Conservation (phyloP, 2,113 vertebrate species). For the Haliaeetus leucogaster region DNA sequence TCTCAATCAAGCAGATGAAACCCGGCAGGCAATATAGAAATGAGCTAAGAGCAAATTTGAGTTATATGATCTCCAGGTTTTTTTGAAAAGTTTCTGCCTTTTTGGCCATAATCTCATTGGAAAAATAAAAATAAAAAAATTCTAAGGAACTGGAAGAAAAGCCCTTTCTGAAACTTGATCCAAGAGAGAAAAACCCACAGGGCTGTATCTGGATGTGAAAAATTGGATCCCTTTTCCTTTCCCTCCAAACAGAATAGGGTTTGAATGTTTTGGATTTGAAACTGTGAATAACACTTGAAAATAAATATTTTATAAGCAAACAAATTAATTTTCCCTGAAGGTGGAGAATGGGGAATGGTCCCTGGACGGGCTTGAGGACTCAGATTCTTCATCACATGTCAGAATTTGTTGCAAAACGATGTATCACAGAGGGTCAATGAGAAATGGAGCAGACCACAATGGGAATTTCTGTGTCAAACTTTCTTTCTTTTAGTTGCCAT, state of each 20-base stretch:
- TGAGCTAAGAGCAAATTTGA: neutral
- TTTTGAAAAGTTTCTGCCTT: neutral
- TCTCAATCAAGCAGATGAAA: neutral
- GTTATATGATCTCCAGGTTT: neutral
- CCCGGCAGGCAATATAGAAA: neutral
- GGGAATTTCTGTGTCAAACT: neutral
- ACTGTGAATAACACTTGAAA: neutral
- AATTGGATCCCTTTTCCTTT: neutral
- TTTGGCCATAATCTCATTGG: neutral
- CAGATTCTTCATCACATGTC: neutral
- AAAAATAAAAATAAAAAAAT: neutral
- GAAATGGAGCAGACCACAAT: neutral
- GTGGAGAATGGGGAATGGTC: neutral
- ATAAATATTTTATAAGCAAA: neutral
- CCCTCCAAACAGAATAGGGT: neutral
- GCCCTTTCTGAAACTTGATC: neutral
- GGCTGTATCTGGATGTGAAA: neutral
- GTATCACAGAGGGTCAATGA: neutral
- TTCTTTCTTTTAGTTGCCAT: neutral
- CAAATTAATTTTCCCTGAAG: neutral
- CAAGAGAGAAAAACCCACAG: neutral
- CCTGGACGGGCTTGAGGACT: neutral
- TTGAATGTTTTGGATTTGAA: neutral
- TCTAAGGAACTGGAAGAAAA: neutral
- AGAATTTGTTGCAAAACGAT: neutral